Conservation (phyloP, 1,140 invertebrate species). For the Homalodisca vitripennis region DNA sequence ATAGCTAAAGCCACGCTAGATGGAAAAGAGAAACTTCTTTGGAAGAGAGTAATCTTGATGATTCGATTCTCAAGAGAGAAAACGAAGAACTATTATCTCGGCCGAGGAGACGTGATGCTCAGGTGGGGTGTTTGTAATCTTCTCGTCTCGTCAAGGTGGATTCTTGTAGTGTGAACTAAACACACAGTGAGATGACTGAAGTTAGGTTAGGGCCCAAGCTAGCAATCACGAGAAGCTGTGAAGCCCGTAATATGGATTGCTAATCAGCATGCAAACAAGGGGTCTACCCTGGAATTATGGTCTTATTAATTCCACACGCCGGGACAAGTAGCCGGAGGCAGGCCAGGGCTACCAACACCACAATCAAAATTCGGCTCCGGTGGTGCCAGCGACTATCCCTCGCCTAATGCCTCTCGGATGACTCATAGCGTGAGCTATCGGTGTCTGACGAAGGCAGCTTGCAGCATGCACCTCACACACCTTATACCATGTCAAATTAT, state of each 20-base stretch:
- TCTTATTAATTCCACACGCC: conserved; percentile 15
- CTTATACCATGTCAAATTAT: too few species aligned
- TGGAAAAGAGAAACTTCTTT: too few species aligned
- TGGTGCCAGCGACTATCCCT: not conserved
- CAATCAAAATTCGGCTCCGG: conserved; percentile 2
- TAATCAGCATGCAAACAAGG: conserved; percentile 4
- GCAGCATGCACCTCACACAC: too few species aligned
- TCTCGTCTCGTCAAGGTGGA: too few species aligned
- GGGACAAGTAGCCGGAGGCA: conserved; percentile 5
- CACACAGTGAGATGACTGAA: not conserved
- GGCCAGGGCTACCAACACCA: not conserved
- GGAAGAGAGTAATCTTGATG: too few species aligned
- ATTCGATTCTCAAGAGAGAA: too few species aligned
- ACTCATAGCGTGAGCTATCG: too few species aligned
- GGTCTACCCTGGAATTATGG: conserved; percentile 6
- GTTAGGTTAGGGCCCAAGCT: not conserved
- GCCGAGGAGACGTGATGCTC: too few species aligned
- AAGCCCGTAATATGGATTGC: not conserved
- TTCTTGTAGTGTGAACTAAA: not conserved
- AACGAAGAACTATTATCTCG: too few species aligned
- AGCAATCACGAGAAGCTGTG: conserved; percentile 7
- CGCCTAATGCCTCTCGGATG: conserved; percentile 4
- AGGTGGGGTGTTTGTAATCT: too few species aligned
- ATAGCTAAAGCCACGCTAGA: too few species aligned
- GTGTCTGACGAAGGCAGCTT: too few species aligned